These are phyloP conservation scores for Ceyx erithaca DNA, from an alignment of 2,797 vertebrate species.

Conservation along the genomic window DNA sequence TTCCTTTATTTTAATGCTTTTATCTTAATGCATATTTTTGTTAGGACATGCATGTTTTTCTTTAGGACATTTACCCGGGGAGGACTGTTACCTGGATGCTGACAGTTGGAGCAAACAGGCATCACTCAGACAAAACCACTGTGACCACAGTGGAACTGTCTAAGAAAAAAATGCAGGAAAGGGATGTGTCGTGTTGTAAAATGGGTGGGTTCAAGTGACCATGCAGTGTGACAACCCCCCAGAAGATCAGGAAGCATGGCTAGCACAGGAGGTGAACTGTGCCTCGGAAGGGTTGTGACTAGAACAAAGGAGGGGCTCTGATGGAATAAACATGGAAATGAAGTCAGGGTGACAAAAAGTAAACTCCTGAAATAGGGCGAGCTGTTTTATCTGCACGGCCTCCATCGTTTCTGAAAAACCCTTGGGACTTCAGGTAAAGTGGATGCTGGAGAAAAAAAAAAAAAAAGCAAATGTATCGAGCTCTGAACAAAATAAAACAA, in stretches of 20 bases:
- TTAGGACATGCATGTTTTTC: not conserved
- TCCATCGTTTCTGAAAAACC: not conserved
- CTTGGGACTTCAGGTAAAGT: not conserved
- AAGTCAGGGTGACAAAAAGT: not conserved
- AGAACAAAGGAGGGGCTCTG: not conserved
- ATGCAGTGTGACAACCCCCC: not conserved
- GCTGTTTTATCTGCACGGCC: not conserved
- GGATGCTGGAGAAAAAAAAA: not conserved
- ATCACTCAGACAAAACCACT: not conserved
- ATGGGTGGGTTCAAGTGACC: slow-evolving; percentile 10
- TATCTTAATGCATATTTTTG: slow-evolving; percentile 1
- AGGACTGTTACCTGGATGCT: not conserved
- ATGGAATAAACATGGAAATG: not conserved
- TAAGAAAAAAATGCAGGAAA: slow-evolving; percentile 36
- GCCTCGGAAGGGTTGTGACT: not conserved
- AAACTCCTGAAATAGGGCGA: not conserved
- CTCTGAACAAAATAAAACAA: slow-evolving; percentile 53
- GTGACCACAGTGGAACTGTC: not conserved
- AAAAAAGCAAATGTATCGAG: not conserved
- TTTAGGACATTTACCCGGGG: not conserved
- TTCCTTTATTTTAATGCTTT: slow-evolving; percentile 47
- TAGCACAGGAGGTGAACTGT: not conserved
- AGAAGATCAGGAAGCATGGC: slow-evolving; percentile 22
- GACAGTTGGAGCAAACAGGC: not conserved
- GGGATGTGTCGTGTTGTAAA: slow-evolving; percentile 3